A percentile compares a stretch with the other conserved stretches of the same genome.
phyloP scores from a whole-genome alignment of 1,140 invertebrate species.

The Drosophila simulans region DNA sequence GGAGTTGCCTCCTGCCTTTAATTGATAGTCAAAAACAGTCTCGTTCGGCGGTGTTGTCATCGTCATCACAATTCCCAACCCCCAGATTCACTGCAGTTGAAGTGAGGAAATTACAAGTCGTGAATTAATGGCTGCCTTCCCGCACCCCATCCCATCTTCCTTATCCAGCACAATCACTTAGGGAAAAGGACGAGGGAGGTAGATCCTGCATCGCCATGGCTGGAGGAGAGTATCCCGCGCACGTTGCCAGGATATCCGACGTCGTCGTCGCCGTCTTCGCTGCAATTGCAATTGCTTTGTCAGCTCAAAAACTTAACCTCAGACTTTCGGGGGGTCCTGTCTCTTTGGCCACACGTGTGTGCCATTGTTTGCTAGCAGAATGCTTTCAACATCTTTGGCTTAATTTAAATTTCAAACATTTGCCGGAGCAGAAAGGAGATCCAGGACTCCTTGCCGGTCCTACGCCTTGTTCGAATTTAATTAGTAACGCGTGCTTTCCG shows the following conservation, averaged over 20 bases:
- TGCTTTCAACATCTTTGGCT: slow-evolving; percentile 24
- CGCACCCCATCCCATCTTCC: background rate
- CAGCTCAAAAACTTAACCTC: slow-evolving; percentile 82
- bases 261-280: slow-evolving; percentile 43
- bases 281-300: slow-evolving; percentile 81
- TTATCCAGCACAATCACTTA: slow-evolving; percentile 13
- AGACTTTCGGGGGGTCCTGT: slow-evolving; percentile 47
- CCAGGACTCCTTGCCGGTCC: background rate
- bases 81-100: slow-evolving; percentile 45
- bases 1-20: slow-evolving; percentile 53
- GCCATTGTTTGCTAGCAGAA: slow-evolving; percentile 53
- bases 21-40: slow-evolving; percentile 74
- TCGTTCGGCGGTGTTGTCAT: slow-evolving; percentile 39
- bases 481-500: slow-evolving; percentile 75
- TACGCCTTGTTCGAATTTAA: slow-evolving; percentile 66
- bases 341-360: slow-evolving; percentile 28
- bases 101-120: slow-evolving; percentile 84
- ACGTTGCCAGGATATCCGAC: slow-evolving; percentile 80
- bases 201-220: background rate
- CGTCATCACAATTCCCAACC: slow-evolving; percentile 28
- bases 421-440: slow-evolving; percentile 10
- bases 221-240: slow-evolving; percentile 56
- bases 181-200: background rate
- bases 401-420: slow-evolving; percentile 79
- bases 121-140: slow-evolving; percentile 72